Base-by-base conservation (phyloP, 2,888 invertebrate species). In the Argyra leucocephala region DNA sequence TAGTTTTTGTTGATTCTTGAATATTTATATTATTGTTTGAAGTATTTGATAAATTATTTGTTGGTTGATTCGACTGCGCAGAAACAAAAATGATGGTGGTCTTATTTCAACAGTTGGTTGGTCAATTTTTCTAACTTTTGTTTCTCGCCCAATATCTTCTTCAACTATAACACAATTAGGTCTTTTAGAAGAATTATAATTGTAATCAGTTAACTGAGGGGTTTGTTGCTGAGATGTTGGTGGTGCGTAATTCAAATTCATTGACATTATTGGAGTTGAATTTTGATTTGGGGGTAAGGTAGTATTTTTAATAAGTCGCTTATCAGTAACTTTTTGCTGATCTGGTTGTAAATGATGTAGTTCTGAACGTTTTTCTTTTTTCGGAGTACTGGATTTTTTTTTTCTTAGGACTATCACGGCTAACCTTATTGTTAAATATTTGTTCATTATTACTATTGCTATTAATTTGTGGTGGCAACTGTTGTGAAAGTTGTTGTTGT, bases 381-480 rank as follows among this genome's bases (percentile, higher is more conserved):
- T 76, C 26, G 75, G 73, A 64, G 76, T 75, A 22, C 70, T 72
- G 12, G 67, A 68, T 26, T 68, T 68, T 31, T 67, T 68, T 37
- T 72, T 71, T 69, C 64, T 80, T 80, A 31, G 81, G 81, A 64
- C 79, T 78, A 60, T 76, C 76, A 57, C 75, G 72, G 64, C 68
- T 73, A 48, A 70, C 65, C 70, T 72, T 68, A 24, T 67, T 68
- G 66, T 70, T 71, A 67, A 71, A 68, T 65, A 66, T 64, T 57
- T 63, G 62, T 6, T 65, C 23, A 23, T 70, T 70, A 23, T 62
- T 66, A 48, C 66, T 69, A 23, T 64, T 70, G 36, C 69, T 69
- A 57, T 61, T 69, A 66, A 62, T 61, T 57, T 63, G 57, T 66
- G 26, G 48, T 1, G 48, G n/a, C 18, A 48, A 48, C 15, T 48